These are phyloP conservation scores for Germaria angustata DNA, from an alignment of 2,888 invertebrate genomes.

Conservation along the genomic window DNA sequence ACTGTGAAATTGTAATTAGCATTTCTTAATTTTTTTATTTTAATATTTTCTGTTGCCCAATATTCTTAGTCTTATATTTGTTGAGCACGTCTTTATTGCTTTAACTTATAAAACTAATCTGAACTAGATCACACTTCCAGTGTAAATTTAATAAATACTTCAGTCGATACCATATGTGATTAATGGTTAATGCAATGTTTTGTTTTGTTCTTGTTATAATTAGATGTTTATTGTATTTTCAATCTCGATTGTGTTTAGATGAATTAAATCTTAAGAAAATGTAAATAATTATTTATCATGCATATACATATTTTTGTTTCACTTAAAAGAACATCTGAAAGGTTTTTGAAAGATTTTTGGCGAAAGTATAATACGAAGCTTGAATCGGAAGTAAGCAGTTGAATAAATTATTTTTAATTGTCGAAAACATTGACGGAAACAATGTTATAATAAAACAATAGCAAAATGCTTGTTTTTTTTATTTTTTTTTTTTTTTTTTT, in stretches of 20 bases:
- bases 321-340: background rate
- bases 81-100: background rate
- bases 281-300: background rate
- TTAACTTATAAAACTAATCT: slow-evolving; percentile 3
- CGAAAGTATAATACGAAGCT: background rate
- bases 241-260: background rate
- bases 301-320: background rate
- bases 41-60: slow-evolving; percentile 1
- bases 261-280: background rate
- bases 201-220: slow-evolving; percentile 34
- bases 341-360: background rate
- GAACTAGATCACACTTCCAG: slow-evolving; percentile 32
- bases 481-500: background rate
- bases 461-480: background rate
- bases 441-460: background rate
- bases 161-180: slow-evolving; percentile 31
- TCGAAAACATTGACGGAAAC: background rate
- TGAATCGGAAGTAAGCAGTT: background rate
- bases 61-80: background rate
- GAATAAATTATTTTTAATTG: background rate
- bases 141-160: slow-evolving; percentile 7
- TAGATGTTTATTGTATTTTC: slow-evolving; percentile 9
- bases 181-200: slow-evolving; percentile 35
- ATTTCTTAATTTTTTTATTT: slow-evolving; percentile 9
- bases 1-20: slow-evolving; percentile 44